These are phyloP conservation scores for Steromphala cineraria DNA, from an alignment of 2,888 invertebrate genomes.

Conservation along the genomic window DNA sequence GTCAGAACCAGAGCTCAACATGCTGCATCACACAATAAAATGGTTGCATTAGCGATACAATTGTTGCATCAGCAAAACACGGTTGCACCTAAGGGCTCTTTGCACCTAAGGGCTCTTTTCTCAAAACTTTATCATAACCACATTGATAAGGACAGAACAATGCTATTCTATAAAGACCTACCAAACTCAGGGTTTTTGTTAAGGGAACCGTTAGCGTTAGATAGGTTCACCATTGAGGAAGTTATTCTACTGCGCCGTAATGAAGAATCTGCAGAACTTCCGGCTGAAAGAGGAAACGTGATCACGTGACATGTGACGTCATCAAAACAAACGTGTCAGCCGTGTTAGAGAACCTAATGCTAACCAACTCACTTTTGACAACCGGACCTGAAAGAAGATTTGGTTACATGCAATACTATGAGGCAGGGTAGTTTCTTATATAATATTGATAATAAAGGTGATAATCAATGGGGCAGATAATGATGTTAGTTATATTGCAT, in stretches of 20 bases:
- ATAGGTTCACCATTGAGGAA: conserved; percentile 67
- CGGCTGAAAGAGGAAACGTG: conserved; percentile 52
- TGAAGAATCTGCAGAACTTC: conserved; percentile 65
- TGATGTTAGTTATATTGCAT: too few species aligned
- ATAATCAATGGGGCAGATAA: too few species aligned
- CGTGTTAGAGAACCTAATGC: conserved; percentile 21
- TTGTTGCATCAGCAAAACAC: too few species aligned
- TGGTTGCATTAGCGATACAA: too few species aligned
- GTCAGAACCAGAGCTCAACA: too few species aligned
- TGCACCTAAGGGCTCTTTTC: too few species aligned
- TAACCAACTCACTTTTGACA: background rate
- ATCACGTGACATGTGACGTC: background rate
- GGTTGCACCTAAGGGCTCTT: too few species aligned
- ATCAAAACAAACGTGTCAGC: background rate
- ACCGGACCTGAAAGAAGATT: background rate
- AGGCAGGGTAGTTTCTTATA: too few species aligned
- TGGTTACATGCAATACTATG: too few species aligned
- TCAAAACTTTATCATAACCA: too few species aligned
- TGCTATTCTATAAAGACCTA: conserved; percentile 43
- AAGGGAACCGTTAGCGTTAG: conserved; percentile 47
- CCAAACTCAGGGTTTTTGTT: conserved; percentile 65
- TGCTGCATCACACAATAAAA: too few species aligned
- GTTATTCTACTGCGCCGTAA: conserved; percentile 63
- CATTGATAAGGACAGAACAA: background rate
- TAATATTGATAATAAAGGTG: too few species aligned